Evolutionary conservation across 2,888 invertebrate species (phyloP), one percentile per base, ranked within the genome.

Genomic region (Pristionchus japonicus): DNA sequence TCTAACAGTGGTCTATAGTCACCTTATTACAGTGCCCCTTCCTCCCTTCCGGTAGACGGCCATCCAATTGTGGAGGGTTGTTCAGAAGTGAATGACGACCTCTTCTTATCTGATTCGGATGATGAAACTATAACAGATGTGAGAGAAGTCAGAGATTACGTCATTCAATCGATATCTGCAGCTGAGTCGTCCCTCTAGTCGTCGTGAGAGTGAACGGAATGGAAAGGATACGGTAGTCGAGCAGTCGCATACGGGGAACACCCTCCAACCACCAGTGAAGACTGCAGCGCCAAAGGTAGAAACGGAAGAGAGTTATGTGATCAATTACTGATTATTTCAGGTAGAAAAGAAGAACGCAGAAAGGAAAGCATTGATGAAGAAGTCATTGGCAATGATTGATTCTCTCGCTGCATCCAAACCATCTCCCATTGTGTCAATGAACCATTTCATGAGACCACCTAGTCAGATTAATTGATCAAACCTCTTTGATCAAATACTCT

Each of bases 381-480:
- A 85, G 27, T 85, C 85, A 64, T 40, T 85, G 64, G 85, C 85
- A 23, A 85, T 85, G 61, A 61, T 85, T 1, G 64, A 85, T 34
- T 85, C 85, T 40, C 31, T 85, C 7, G 61, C 85, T 40, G 43
- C 85, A 64, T 85, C 85, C 17, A 85, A 85, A 85, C 85, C 85
- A n/a, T 17, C 85, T 27, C 85, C 64, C 17, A 83, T 83, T 52
- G 82, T 52, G 7, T 31, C 31, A 17, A 83, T 83, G 82, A 52
- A 83, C 37, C 82, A 52, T 34, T 83, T 83, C 23, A 83, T 83
- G 82, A 52, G 82, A 83, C 82, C 82, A 31, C 82, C 82, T 49
- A 52, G 34, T 23, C 52, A 15, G 34, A 83, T 52, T 34, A 83
- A 49, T 52, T 83, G 37, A 83, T 23, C 57, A 80, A 40, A 15